A percentile compares a stretch with the other conserved stretches of the same genome.
Evolutionary conservation across 2,113 vertebrate species (phyloP).

Genomic region (Jaculus jaculus): DNA sequence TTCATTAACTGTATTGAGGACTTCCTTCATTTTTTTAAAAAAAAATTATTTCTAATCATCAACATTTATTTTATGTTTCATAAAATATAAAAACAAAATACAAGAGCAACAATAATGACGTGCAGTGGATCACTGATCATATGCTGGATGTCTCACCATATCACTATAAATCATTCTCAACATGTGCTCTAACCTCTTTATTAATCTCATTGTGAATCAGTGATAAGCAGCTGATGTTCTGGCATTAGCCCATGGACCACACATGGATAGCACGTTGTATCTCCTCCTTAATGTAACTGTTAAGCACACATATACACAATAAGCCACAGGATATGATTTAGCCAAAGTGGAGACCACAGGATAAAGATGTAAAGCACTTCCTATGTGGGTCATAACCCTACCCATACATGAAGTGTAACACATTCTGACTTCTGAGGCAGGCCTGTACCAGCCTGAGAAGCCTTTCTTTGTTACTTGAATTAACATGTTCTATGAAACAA

Average conservation of each 20-base stretch:
- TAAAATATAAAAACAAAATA: slow-evolving; percentile 11
- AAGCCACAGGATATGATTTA: neutral
- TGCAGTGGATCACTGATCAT: neutral
- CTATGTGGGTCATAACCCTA: neutral
- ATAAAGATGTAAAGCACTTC: neutral
- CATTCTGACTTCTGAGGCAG: neutral
- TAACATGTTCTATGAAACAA: neutral
- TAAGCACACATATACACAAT: neutral
- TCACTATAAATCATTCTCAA: neutral
- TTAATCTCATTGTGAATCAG: neutral
- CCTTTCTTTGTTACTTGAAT: neutral
- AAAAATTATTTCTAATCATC: neutral
- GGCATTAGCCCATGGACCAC: neutral
- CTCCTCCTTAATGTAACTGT: neutral
- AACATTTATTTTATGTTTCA: neutral
- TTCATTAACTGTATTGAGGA: neutral
- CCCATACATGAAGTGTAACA: neutral
- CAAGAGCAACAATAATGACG: neutral
- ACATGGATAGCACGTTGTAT: neutral
- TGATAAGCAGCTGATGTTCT: neutral
- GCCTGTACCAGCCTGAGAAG: neutral
- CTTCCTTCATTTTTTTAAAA: neutral
- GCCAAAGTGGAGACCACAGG: neutral
- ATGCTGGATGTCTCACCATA: neutral
- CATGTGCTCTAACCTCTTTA: neutral